These are phyloP conservation scores for Capitulum mitella DNA, from an alignment of 2,888 invertebrate species.

Conservation along the genomic window DNA sequence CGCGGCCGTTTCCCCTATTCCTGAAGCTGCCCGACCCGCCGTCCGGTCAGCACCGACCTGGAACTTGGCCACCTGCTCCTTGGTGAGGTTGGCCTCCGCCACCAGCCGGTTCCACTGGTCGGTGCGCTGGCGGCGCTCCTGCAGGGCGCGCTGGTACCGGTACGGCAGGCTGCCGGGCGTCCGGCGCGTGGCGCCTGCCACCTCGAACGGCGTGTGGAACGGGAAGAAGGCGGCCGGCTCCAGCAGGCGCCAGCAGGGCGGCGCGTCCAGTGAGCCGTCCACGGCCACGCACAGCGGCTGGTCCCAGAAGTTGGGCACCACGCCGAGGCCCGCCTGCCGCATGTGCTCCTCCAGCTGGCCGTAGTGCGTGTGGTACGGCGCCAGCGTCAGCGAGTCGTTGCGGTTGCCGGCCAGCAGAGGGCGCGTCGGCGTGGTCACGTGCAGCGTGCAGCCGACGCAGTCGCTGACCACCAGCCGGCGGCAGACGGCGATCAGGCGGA, in stretches of 20 bases:
- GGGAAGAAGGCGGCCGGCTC: slow-evolving; percentile 21
- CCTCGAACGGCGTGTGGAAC: slow-evolving; percentile 16
- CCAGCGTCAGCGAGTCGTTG: slow-evolving; percentile 43
- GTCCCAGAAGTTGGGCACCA: slow-evolving; percentile 44
- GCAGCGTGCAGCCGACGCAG: slow-evolving; percentile 43
- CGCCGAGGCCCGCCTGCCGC: slow-evolving; percentile 41
- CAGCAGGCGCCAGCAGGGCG: slow-evolving; percentile 12
- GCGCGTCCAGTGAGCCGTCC: slow-evolving; percentile 16
- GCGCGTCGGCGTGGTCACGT: slow-evolving; percentile 44
- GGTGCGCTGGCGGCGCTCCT: not conserved
- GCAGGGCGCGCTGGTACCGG: slow-evolving; percentile 11
- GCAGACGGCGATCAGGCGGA: slow-evolving; percentile 43
- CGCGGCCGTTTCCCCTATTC: no score
- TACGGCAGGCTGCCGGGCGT: slow-evolving; percentile 4
- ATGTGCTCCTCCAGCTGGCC: slow-evolving; percentile 44
- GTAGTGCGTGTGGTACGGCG: slow-evolving; percentile 46
- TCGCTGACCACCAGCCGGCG: slow-evolving; percentile 42
- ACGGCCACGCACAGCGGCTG: slow-evolving; percentile 43
- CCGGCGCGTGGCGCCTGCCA: not conserved
- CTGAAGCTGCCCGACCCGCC: no score
- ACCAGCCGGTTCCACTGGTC: slow-evolving; percentile 6
- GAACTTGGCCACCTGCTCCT: slow-evolving; percentile 8
- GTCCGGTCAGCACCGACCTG: not conserved
- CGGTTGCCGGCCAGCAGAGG: slow-evolving; percentile 43
- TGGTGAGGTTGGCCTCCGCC: not conserved